phyloP scores from a whole-genome alignment of 2,113 vertebrate species.

The Microcebus ravelobensis region DNA sequence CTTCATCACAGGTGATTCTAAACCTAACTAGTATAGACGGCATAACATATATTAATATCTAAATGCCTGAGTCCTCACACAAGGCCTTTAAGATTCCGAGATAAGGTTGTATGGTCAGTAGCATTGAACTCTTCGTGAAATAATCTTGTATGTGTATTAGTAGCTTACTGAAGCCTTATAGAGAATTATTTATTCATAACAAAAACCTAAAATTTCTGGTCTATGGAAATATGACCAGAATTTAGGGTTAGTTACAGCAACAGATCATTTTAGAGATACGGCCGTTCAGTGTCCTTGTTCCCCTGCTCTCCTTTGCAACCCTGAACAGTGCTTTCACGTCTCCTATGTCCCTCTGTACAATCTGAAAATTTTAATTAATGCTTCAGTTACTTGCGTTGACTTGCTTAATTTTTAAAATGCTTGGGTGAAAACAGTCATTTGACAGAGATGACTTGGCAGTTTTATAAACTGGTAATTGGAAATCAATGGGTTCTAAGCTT shows the following conservation, averaged over 20 bases:
- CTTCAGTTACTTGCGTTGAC: constrained; percentile 61
- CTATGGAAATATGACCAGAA: not conserved
- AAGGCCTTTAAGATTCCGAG: not conserved
- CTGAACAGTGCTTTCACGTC: not conserved
- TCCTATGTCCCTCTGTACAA: constrained; percentile 27
- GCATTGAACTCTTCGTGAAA: not conserved
- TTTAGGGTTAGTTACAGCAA: not conserved
- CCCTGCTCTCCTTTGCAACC: not conserved
- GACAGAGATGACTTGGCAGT: constrained; percentile 73
- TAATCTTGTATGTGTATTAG: not conserved
- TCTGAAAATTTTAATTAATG: constrained; percentile 75
- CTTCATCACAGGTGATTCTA: not conserved
- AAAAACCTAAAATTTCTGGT: not conserved
- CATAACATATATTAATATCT: not conserved
- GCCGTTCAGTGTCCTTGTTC: not conserved
- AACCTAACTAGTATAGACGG: not conserved
- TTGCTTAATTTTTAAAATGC: constrained; percentile 64
- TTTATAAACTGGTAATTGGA: constrained; percentile 82
- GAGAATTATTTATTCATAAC: not conserved
- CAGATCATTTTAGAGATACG: not conserved
- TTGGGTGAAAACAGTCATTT: constrained; percentile 35
- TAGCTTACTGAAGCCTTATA: not conserved
- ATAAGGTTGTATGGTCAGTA: not conserved
- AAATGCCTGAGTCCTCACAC: not conserved
- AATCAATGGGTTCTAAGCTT: constrained; percentile 80